These are phyloP conservation scores for Delphinapterus leucas DNA, from an alignment of 2,113 vertebrate species.

Conservation along the genomic window DNA sequence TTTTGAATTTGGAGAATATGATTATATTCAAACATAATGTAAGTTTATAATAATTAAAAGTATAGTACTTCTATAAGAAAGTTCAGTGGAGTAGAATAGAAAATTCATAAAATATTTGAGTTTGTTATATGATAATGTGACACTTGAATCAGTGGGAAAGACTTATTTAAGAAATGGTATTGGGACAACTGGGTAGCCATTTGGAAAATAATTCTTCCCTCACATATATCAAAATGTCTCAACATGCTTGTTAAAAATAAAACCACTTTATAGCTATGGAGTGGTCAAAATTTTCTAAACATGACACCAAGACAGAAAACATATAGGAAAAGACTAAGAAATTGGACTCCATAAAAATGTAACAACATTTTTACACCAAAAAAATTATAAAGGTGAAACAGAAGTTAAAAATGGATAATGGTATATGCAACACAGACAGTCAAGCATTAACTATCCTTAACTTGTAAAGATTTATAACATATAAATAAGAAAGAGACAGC, in stretches of 20 bases:
- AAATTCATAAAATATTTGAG: neutral
- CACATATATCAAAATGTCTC: neutral
- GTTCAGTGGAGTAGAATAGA: neutral
- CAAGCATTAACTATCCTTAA: neutral
- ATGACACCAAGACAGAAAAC: neutral
- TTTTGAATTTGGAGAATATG: neutral
- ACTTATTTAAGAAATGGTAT: neutral
- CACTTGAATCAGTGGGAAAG: neutral
- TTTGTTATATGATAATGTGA: neutral
- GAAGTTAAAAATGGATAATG: neutral
- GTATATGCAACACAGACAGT: neutral
- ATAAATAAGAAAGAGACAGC: neutral
- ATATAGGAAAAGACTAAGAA: neutral
- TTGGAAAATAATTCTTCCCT: neutral
- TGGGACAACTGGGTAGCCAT: neutral
- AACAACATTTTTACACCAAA: neutral
- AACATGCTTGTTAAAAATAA: slow-evolving; percentile 12
- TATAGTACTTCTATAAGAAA: neutral
- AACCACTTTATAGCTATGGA: neutral
- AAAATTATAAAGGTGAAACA: neutral
- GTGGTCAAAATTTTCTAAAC: neutral
- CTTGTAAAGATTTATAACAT: neutral
- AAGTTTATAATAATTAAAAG: neutral
- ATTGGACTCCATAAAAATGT: neutral
- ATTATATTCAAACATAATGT: neutral